These are phyloP conservation scores for Microtus montanus DNA, from an alignment of 2,113 vertebrate genomes.

Conservation along the genomic window DNA sequence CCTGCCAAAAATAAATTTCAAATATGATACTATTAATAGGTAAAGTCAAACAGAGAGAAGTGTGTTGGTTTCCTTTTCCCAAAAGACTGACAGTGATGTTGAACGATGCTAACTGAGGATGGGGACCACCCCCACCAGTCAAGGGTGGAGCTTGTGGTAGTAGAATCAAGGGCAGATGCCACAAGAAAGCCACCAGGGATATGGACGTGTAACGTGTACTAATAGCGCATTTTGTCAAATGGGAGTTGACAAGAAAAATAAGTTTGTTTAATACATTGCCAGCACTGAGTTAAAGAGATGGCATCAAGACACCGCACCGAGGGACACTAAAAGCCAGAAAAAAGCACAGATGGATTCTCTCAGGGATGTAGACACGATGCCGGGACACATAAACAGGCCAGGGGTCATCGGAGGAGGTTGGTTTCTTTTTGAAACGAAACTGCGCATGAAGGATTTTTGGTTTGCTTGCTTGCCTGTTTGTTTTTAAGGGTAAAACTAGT, in stretches of 20 bases:
- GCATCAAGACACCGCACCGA: background rate
- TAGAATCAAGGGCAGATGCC: background rate
- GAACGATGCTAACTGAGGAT: background rate
- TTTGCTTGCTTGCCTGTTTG: background rate
- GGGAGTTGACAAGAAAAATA: background rate
- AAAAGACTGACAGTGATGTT: background rate
- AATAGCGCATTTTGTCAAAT: constrained; percentile 36
- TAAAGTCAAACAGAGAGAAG: constrained; percentile 1
- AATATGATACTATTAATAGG: background rate
- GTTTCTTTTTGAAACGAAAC: constrained; percentile 48
- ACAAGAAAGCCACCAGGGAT: background rate
- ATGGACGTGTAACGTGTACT: background rate
- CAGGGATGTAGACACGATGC: background rate
- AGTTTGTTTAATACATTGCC: background rate
- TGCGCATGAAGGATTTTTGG: background rate
- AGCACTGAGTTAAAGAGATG: background rate
- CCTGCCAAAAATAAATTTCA: background rate
- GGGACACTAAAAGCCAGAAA: background rate
- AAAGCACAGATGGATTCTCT: background rate
- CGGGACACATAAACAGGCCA: background rate
- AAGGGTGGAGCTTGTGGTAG: background rate
- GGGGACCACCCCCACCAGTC: background rate
- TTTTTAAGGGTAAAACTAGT: constrained; percentile 6
- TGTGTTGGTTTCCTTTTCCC: background rate
- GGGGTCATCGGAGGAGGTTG: background rate